Evolutionary conservation across 2,113 vertebrate genomes (phyloP), one percentile per base, ranked within the genome.

Genomic region (Sebastes fasciatus): DNA sequence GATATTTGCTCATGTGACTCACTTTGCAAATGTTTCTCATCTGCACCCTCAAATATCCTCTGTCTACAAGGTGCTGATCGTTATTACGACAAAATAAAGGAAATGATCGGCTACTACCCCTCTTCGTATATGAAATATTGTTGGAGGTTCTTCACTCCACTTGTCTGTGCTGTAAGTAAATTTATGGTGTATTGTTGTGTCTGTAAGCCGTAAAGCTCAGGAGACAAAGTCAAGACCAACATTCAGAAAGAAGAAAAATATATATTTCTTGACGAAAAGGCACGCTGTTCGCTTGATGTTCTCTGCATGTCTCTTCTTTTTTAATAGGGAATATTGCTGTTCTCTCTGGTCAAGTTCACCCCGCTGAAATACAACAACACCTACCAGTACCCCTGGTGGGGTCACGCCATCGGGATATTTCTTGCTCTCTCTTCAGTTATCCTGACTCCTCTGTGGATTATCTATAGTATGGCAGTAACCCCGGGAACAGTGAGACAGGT

Each of bases 101-200:
- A 97, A 80, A 98, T 98, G 97, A 98, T 98, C 81, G 97, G 97
- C 17, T 97, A 96, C 87, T 94, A 95, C 9, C 97, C 97, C 0
- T 96, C 95, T 93, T 94, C 96, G 0, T 72, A 96, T 74, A 92
- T 98, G 89, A 97, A 98, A 92, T 94, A 96, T 26, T 97, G 96
- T 86, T 98, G 97, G 97, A 88, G 95, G 85, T 95, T 94, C 82
- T 48, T 97, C 73, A 97, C 97, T 10, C 97, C 97, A 0, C 91
- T 90, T 4, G 49, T 97, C 54, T 98, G 96, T 83, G 76, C 95
- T 88, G 97, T 98, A 93, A 84, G 95, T 93, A 42, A 6, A 52
- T 63, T 8, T 40, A 16, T 61, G 12, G 58, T 40, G 14, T 40
- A 16, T 62, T 62, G 26, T 40, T 61, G 23, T 34, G 12, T 34